Evolutionary conservation across 2,797 vertebrate genomes (phyloP), one percentile per base, ranked within the genome.

Genomic region (Leptodactylus fallax): DNA sequence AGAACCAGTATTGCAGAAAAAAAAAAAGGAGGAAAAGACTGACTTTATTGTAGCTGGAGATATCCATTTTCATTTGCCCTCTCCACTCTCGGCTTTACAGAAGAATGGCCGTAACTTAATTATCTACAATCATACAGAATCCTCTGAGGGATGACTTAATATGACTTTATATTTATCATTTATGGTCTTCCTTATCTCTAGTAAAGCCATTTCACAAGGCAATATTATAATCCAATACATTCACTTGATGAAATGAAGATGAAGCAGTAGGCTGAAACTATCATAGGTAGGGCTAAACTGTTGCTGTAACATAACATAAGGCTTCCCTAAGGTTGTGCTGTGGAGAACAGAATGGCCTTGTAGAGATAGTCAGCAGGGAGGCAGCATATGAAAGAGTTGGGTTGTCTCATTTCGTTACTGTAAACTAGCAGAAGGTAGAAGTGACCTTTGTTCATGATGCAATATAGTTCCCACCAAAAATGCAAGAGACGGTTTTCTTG

Each of bases 61-160:
- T 61, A 58, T 58, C n/a, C 51, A 27, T 58, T 58, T 58, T 81
- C 17, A 63, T 79, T 47, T 81, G 36, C 19, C 58, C 79, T 81
- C 56, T 61, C 7, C 36, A 13, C 5, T 80, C 56, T 4, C 17
- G 10, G 16, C 3, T 19, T 56, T 21, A 53, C 49, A 25, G 53
- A 9, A 79, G 23, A 80, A 80, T 47, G 58, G 36, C 7, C 79
- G 47, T 81, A 81, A 80, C 79, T 61, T 80, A 12, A 81, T 63
- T 61, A 61, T 36, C 56, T 63, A 13, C 17, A n/a, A 61, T 81
- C 79, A 63, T 13, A 63, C 58, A n/a, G 27, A 61, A 81, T 81
- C 60, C 79, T 81, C 25, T 19, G 14, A 79, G 55, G 17, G 55
- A 16, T 13, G 27, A 45, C 8, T 45, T 79, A 79, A 60, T 60